Conservation (phyloP, 2,113 vertebrate genomes). For the Lipophrys pholis region DNA sequence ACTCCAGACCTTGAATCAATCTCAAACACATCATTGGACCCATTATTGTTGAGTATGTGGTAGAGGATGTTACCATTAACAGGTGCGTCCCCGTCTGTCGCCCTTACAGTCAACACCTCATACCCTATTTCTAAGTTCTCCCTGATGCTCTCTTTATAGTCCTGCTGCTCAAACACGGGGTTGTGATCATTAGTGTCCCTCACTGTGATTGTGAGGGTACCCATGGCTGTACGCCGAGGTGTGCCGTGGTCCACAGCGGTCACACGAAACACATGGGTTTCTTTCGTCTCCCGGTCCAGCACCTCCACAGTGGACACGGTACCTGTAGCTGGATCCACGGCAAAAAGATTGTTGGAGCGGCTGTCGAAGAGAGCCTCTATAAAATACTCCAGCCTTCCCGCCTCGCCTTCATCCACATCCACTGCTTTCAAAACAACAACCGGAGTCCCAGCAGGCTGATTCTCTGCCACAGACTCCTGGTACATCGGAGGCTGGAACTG, state of each 20-base stretch:
- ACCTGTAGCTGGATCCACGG: constrained; percentile 82
- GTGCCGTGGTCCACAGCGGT: constrained; percentile 87
- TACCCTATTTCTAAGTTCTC: constrained; percentile 97
- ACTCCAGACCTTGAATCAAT: constrained; percentile 93
- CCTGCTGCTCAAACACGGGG: constrained; percentile 92
- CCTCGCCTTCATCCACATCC: constrained; percentile 90
- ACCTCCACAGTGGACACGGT: constrained; percentile 86
- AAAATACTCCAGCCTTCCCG: constrained; percentile 88
- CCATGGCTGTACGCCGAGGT: constrained; percentile 91
- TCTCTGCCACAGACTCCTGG: constrained; percentile 92
- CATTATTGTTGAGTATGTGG: constrained; percentile 86
- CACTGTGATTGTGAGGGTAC: constrained; percentile 91
- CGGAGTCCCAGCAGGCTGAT: constrained; percentile 86
- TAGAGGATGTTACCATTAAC: constrained; percentile 95
- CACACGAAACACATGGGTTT: constrained; percentile 93
- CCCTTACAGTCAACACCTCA: constrained; percentile 93
- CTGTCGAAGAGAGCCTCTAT: constrained; percentile 96
- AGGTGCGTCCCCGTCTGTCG: constrained; percentile 91
- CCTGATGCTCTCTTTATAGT: constrained; percentile 93
- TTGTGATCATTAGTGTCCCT: constrained; percentile 92
- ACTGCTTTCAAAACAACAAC: constrained; percentile 87
- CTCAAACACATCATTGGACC: constrained; percentile 88
- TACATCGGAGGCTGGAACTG: constrained; percentile 96
- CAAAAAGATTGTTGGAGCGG: constrained; percentile 89
- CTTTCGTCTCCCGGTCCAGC: constrained; percentile 94